Conservation (phyloP, 2,888 invertebrate genomes). For the Nymphalis polychloros region DNA sequence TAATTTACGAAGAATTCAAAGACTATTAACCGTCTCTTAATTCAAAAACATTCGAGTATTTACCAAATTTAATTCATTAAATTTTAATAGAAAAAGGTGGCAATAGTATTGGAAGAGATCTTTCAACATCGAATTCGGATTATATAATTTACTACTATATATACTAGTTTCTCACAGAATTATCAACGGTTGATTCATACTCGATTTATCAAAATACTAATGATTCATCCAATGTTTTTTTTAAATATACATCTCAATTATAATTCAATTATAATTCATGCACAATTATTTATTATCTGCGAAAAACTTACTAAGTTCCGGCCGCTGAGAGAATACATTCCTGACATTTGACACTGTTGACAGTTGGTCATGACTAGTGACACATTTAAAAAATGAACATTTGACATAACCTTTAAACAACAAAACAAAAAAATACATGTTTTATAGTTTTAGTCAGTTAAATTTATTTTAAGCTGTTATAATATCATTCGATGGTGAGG, state of each 20-base stretch:
- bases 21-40: constrained; percentile 32
- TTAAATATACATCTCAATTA: no score
- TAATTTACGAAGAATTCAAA: constrained; percentile 27
- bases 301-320: background rate
- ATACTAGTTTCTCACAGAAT: constrained; percentile 36
- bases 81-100: constrained; percentile 68
- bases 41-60: constrained; percentile 21
- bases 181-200: constrained; percentile 6
- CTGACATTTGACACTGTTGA: no score
- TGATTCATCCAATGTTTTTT: background rate
- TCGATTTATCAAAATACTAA: background rate
- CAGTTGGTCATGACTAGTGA: no score
- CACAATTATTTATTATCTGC: constrained; percentile 11
- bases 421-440: no score
- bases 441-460: no score
- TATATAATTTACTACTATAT: constrained; percentile 60
- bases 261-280: constrained; percentile 3
- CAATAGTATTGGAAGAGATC: constrained; percentile 75
- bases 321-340: no score
- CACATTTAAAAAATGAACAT: no score
- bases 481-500: no score
- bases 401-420: no score
- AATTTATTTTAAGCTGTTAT: no score
- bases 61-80: constrained; percentile 42
- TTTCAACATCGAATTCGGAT: constrained; percentile 72